Evolutionary conservation across 2,113 vertebrate genomes (phyloP), one percentile per base, ranked within the genome.

Genomic region (Actinemys pallida): DNA sequence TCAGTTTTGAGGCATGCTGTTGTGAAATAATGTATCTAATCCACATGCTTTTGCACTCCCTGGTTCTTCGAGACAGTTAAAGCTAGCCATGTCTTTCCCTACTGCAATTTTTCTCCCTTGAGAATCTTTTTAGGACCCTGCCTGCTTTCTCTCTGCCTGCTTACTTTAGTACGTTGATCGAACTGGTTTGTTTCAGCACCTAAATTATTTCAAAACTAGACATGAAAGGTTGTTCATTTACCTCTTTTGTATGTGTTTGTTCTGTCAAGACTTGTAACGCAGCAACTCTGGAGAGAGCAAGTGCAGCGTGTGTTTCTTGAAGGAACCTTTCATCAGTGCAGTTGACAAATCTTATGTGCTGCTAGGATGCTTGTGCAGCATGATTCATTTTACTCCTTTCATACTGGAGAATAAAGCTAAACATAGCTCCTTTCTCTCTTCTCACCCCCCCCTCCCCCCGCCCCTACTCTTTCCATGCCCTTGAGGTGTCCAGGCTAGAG

Each of bases 151-250:
- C 76, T 90, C 86, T 93, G 69, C 45, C 57, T 84, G 69, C 72
- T 85, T 90, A 27, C 79, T 93, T 91, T 81, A 91, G 14, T 57
- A 45, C 0, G 0, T 39, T 95, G 94, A 96, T 97, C 87, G 93
- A 91, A 93, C 78, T 80, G 47, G 81, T 88, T 83, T 84, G 86
- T 88, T 87, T 76, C 84, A 65, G 50, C 76, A 13, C 88, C 89
- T 86, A 31, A 94, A 69, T 42, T 75, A 20, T 90, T 94, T 93
- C 84, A 91, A 88, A 85, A 95, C 95, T 88, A 92, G 83, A 95
- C 85, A 87, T 95, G 81, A 95, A 98, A 96, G 83, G 39, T 79
- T 52, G 49, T 65, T 83, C 56, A 22, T 57, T 92, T 95, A 69
- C 83, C 24, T 92, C 42, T 2, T 81, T 91, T 96, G 96, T 95